Conservation (phyloP, 2,113 vertebrate species). For the Caranx ignobilis region DNA sequence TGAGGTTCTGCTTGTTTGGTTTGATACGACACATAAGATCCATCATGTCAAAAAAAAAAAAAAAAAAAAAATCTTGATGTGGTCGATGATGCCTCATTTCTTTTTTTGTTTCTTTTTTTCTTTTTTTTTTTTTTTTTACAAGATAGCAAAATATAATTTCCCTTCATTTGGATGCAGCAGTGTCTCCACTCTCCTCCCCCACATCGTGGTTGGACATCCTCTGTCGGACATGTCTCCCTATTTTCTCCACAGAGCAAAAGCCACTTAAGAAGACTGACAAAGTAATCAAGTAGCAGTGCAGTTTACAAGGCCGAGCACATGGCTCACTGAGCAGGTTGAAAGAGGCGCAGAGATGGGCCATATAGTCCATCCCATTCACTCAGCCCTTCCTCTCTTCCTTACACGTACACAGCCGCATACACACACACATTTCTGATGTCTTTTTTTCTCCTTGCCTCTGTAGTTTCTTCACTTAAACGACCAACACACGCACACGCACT, state of each 20-base stretch:
- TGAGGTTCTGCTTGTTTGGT: constrained; percentile 28
- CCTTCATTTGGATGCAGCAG: constrained; percentile 41
- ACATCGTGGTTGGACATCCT: constrained; percentile 55
- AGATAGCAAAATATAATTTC: constrained; percentile 59
- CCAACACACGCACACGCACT: constrained; percentile 2
- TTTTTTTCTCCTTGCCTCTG: constrained; percentile 26
- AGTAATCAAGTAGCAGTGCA: constrained; percentile 80
- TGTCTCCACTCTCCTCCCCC: constrained; percentile 28
- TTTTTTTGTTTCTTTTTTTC: too few relatives aligned
- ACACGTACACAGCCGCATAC: constrained; percentile 12
- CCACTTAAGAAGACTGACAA: constrained; percentile 82
- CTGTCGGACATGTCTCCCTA: constrained; percentile 62
- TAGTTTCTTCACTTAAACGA: constrained; percentile 47
- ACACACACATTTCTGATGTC: constrained; percentile 14
- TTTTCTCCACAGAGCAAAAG: constrained; percentile 68
- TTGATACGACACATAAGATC: constrained; percentile 34
- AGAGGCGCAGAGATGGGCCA: constrained; percentile 68
- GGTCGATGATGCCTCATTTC: constrained; percentile 12
- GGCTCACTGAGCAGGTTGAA: constrained; percentile 82
- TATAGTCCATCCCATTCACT: constrained; percentile 53
- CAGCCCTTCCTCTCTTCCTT: constrained; percentile 33
- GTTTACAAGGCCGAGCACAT: constrained; percentile 80
- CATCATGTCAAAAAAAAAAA: constrained; percentile 3
- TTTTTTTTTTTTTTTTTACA: constrained; percentile 15
- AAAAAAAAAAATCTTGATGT: constrained; percentile 4